phyloP scores from a whole-genome alignment of 2,888 invertebrate genomes.

The Asteroscopus sphinx region DNA sequence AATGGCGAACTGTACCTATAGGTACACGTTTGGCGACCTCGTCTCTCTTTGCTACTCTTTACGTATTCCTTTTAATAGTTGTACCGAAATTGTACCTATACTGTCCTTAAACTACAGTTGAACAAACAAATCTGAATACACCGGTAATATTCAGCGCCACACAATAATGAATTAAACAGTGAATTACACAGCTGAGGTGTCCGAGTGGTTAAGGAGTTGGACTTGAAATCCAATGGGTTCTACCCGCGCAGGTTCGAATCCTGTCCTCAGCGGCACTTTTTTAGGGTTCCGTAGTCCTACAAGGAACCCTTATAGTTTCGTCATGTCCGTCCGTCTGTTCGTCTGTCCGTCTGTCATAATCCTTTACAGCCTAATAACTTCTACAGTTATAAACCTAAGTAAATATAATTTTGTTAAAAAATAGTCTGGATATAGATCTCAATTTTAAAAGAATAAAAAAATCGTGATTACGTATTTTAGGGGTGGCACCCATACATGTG shows the following conservation, averaged over 20 bases:
- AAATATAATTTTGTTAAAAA: too few species aligned
- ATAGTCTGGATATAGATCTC: too few species aligned
- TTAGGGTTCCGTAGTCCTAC: not conserved
- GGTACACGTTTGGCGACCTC: conserved; percentile 40
- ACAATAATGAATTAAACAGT: not conserved
- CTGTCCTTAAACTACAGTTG: conserved; percentile 19
- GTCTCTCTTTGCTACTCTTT: conserved; percentile 18
- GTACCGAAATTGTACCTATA: conserved; percentile 17
- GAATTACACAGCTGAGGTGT: conserved; percentile 82
- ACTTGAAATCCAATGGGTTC: conserved; percentile 90
- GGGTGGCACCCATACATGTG: too few species aligned
- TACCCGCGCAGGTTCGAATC: conserved; percentile 89
- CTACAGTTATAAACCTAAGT: too few species aligned
- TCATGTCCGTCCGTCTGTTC: too few species aligned
- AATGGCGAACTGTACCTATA: conserved; percentile 50
- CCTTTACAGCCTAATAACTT: too few species aligned
- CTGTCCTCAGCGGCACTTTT: conserved; percentile 69
- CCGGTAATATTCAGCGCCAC: not conserved
- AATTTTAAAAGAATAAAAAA: too few species aligned
- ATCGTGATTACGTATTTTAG: too few species aligned
- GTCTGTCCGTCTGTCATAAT: too few species aligned
- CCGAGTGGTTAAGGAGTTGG: conserved; percentile 90
- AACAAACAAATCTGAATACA: conserved; percentile 21
- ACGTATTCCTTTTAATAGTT: conserved; percentile 38
- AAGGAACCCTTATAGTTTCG: too few species aligned